These are phyloP conservation scores for Ptychobarbus kaznakovi DNA, from an alignment of 2,797 vertebrate genomes.

Conservation along the genomic window DNA sequence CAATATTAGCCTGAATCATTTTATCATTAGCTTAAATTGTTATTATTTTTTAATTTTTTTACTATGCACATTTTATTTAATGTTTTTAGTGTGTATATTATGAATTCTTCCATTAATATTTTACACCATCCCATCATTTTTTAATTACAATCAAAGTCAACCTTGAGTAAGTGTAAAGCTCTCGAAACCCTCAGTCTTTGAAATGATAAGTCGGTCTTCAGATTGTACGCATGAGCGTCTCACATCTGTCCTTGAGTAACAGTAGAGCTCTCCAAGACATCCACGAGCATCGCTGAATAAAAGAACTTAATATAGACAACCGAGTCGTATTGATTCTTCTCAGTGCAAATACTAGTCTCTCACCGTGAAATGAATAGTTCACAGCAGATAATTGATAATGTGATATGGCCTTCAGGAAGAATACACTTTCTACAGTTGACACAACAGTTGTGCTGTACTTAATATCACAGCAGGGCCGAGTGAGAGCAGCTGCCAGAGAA, in stretches of 20 bases:
- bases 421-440: slow-evolving; percentile 41
- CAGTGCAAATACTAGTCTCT: background rate
- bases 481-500: slow-evolving; percentile 33
- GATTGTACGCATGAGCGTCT: background rate
- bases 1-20: background rate
- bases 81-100: no score
- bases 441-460: slow-evolving; percentile 8
- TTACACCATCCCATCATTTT: background rate
- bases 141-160: slow-evolving; percentile 24
- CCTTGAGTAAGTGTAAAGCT: slow-evolving; percentile 27
- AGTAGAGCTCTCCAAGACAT: slow-evolving; percentile 7
- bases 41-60: no score
- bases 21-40: background rate
- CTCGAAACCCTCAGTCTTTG: background rate
- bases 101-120: background rate
- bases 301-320: slow-evolving; percentile 1
- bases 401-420: slow-evolving; percentile 50
- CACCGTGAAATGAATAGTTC: slow-evolving; percentile 42
- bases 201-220: slow-evolving; percentile 9
- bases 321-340: background rate
- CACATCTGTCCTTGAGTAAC: slow-evolving; percentile 35
- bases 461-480: background rate
- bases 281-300: background rate
- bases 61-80: background rate
- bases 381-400: slow-evolving; percentile 29